These are phyloP conservation scores for Litoditis marina DNA, from an alignment of 2,888 invertebrate genomes.

Conservation along the genomic window DNA sequence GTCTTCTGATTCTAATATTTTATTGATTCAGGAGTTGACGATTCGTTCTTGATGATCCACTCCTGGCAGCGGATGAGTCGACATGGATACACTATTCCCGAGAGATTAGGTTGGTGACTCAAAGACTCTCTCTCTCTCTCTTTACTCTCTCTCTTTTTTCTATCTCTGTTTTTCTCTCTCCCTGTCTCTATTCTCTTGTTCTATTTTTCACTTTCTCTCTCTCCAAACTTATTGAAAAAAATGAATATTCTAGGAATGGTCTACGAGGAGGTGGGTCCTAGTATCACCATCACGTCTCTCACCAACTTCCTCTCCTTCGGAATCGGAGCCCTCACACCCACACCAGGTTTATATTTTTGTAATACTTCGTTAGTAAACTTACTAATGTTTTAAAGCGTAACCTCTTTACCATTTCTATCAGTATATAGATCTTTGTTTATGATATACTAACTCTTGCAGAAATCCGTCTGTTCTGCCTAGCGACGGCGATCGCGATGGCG, in stretches of 20 bases:
- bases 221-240: background rate
- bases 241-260: constrained; percentile 34
- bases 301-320: constrained; percentile 61
- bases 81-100: constrained; percentile 33
- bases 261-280: constrained; percentile 58
- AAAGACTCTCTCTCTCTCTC: too few species aligned
- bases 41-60: constrained; percentile 57
- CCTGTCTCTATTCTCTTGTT: too few species aligned
- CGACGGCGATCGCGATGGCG: constrained; percentile 57
- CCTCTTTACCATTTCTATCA: too few species aligned
- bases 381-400: too few species aligned
- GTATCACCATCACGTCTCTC: constrained; percentile 59
- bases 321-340: constrained; percentile 59
- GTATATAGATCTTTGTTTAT: constrained; percentile 9
- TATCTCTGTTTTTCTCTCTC: too few species aligned
- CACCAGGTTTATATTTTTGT: constrained; percentile 43
- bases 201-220: background rate
- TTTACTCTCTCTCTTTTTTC: too few species aligned
- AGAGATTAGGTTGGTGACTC: constrained; percentile 39
- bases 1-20: background rate
- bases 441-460: constrained; percentile 31
- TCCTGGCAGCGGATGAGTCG: constrained; percentile 52
- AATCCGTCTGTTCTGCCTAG: constrained; percentile 60
- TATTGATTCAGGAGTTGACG: constrained; percentile 49
- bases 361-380: too few species aligned